Evolutionary conservation across 2,113 vertebrate genomes (phyloP), one percentile per base, ranked within the genome.

Genomic region (Cololabis saira): DNA sequence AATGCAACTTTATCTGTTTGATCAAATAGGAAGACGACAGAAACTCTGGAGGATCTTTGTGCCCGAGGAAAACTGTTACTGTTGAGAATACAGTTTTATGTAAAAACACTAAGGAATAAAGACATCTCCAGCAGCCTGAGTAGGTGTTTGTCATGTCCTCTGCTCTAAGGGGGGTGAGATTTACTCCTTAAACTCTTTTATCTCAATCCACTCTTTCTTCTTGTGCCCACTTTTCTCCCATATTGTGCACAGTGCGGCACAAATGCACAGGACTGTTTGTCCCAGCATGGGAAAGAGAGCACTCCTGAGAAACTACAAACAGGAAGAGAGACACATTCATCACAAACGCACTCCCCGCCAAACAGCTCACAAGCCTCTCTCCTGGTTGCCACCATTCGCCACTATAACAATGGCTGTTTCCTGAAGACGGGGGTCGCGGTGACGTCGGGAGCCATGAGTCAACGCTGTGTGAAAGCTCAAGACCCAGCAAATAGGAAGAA

Each of bases 371-470:
- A 5, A 18, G 44, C 44, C 69, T 37, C 19, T 54, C 74, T 45
- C 24, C 63, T 43, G 17, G 90, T 92, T 88, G 15, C 56, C 33
- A n/a, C 68, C 50, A 65, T 48, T 76, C 64, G 52, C 71, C 76
- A 61, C 73, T 65, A 79, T 92, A 96, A 97, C 96, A 98, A 98
- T 97, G 75, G 93, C 76, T 52, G 87, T 87, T 96, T 97, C 96
- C 96, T 96, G 89, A 51, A 21, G 63, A 27, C 82, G 48, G 15
- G 53, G 78, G 75, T 88, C 89, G 79, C 74, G 21, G 67, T 67
- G 75, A 72, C 74, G 59, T 75, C 73, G 80, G 80, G 88, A 72
- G 51, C 62, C 19, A 12, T 67, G 0, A 67, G 68, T 61, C 17
- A 22, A 18, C 12, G 47, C 57, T 80, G 69, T 87, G 84, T 75